These are phyloP conservation scores for Laupala kohalensis DNA, from an alignment of 1,140 invertebrate genomes.

Conservation along the genomic window DNA sequence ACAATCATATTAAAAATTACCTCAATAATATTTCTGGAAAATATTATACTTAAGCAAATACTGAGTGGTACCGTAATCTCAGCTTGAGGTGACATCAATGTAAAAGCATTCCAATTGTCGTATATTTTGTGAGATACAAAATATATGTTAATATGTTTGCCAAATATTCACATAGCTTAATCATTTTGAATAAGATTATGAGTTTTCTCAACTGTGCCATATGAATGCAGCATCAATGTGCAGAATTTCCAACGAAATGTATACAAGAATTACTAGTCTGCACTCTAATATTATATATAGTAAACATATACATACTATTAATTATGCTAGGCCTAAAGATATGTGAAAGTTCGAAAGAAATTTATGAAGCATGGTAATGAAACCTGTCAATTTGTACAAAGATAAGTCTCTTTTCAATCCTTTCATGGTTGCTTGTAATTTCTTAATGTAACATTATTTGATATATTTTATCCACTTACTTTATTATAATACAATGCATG, in stretches of 20 bases:
- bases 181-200: neutral
- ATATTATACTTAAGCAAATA: neutral
- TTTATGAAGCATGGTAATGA: slow-evolving; percentile 2
- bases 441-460: neutral
- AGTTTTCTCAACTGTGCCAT: slow-evolving; percentile 11
- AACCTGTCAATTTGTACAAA: slow-evolving; percentile 9
- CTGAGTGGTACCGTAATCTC: neutral
- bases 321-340: neutral
- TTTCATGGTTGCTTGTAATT: neutral
- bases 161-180: slow-evolving; percentile 3
- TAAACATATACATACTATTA: slow-evolving; percentile 2
- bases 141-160: slow-evolving; percentile 6
- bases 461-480: neutral
- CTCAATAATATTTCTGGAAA: neutral
- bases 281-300: slow-evolving; percentile 10
- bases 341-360: neutral
- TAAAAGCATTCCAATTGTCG: slow-evolving; percentile 11
- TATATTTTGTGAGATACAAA: slow-evolving; percentile 6
- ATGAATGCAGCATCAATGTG: slow-evolving; percentile 11
- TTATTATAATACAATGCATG: neutral
- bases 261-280: slow-evolving; percentile 7
- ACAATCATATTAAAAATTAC: neutral
- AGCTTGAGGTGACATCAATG: neutral
- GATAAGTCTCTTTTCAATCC: neutral
- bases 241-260: slow-evolving; percentile 4